Base-by-base conservation (phyloP, 1,140 invertebrate genomes). In the Camponotus floridanus region DNA sequence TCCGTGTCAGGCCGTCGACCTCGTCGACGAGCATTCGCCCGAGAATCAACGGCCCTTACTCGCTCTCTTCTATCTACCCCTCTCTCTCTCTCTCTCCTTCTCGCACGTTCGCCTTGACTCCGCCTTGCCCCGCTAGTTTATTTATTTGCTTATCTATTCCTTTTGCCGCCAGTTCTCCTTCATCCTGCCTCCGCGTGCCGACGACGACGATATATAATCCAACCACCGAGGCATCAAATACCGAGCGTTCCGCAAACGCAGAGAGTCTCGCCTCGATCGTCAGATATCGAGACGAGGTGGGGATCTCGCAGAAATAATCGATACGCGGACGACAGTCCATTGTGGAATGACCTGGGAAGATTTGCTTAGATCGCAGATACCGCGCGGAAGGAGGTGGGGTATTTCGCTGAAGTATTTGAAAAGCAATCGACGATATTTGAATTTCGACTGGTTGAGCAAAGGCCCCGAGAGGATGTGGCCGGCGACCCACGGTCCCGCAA, bases 1-100 rank as follows among this genome's bases (percentile, higher is more conserved):
- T 94, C 92, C 94, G 93, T 94, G 92, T 91, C 91, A 91, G 94
- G 93, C 88, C 93, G 92, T 92, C 93, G 94, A 94, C 94, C 94
- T 92, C 92, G 85, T 90, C 87, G 39, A 83, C 55, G 91, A 93
- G 89, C 91, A 87, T 92, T 94, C 88, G 91, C 92, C 88, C 93
- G 91, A 92, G 92, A 92, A 90, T 88, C 90, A 91, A 88, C 91
- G 89, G 88, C 88, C 86, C 88, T 26, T 90, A 78, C 88, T 76
- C 87, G 51, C 55, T 55, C 39, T 55, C 36, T 81, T 88, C 87
- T n/a, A n/a, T n/a, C n/a, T n/a, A n/a, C n/a, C n/a, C n/a, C n/a
- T 83, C 83, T 89, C 74, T 78, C 78, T 85, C 7, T 76, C 45
- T 33, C 61, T 18, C 64, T 45, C 61, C n/a, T 39, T 61, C 45